Evolutionary conservation across 1,140 invertebrate genomes (phyloP).

Genomic region (Teleogryllus occipitalis): DNA sequence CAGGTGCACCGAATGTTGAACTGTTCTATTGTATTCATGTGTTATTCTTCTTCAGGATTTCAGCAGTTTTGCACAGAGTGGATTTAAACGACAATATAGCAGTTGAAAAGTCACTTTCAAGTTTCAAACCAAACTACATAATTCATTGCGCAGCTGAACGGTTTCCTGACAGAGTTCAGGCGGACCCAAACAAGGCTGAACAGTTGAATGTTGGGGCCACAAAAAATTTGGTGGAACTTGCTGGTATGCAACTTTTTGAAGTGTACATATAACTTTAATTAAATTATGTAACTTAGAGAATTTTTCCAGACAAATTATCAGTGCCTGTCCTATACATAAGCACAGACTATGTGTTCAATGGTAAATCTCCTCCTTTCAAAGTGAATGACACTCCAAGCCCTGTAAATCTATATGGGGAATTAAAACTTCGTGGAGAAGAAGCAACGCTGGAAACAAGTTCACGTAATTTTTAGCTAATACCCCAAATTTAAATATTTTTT

Average conservation of each 20-base stretch:
- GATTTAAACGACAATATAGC: slow-evolving; percentile 35
- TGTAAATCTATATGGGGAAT: slow-evolving; percentile 46
- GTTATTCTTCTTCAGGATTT: background rate
- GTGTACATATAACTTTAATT: slow-evolving; percentile 12
- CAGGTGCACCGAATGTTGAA: too few relatives aligned
- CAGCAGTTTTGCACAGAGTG: slow-evolving; percentile 23
- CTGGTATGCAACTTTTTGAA: slow-evolving; percentile 34
- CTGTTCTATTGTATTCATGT: too few relatives aligned
- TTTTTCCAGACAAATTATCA: slow-evolving; percentile 30
- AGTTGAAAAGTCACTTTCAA: slow-evolving; percentile 32
- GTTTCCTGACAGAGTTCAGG: slow-evolving; percentile 44
- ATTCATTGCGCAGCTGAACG: slow-evolving; percentile 47
- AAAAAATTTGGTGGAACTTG: slow-evolving; percentile 35
- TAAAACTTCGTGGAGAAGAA: slow-evolving; percentile 44
- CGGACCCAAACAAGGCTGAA: slow-evolving; percentile 35
- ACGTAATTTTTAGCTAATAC: slow-evolving; percentile 28
- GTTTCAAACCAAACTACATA: slow-evolving; percentile 39
- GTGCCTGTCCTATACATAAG: slow-evolving; percentile 46
- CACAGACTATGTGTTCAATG: slow-evolving; percentile 54
- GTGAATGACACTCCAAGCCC: slow-evolving; percentile 39
- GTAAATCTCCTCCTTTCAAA: slow-evolving; percentile 42
- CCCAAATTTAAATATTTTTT: background rate
- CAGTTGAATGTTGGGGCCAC: slow-evolving; percentile 42
- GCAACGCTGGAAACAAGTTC: slow-evolving; percentile 30
- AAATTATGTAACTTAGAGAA: background rate